Evolutionary conservation across 2,888 invertebrate genomes (phyloP).

Genomic region (Hypolimnas misippus): DNA sequence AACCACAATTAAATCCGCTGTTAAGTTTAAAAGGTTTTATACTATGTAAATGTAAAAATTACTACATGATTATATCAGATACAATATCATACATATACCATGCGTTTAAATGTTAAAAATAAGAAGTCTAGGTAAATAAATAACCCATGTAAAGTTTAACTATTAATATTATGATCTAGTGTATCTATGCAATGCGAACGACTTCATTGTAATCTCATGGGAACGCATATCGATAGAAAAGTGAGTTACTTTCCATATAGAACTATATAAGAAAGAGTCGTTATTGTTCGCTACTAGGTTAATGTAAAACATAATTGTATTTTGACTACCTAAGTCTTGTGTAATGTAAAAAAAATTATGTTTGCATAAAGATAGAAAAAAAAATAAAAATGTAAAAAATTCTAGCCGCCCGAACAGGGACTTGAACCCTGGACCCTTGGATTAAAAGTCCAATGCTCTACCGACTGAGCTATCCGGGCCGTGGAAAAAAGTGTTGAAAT

Average conservation of each 20-base stretch:
- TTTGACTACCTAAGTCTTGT: not conserved
- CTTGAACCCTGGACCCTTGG: conserved; percentile 92
- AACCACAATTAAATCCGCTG: too few relatives aligned
- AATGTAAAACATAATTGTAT: not conserved
- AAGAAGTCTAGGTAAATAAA: too few relatives aligned
- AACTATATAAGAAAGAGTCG: conserved; percentile 26
- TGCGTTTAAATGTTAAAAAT: too few relatives aligned
- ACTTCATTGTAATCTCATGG: conserved; percentile 21
- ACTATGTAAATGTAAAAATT: too few relatives aligned
- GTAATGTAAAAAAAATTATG: too few relatives aligned
- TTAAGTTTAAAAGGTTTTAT: too few relatives aligned
- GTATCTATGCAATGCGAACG: not conserved
- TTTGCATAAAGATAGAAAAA: too few relatives aligned
- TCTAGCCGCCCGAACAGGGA: conserved; percentile 86
- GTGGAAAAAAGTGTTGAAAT: conserved; percentile 37
- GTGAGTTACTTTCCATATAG: conserved; percentile 39
- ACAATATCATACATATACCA: too few relatives aligned
- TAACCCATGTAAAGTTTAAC: too few relatives aligned
- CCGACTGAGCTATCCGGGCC: conserved; percentile 85
- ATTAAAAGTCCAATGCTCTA: conserved; percentile 87
- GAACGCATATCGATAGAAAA: conserved; percentile 35
- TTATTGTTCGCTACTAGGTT: conserved; percentile 24
- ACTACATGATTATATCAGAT: too few relatives aligned
- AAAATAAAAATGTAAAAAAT: not conserved
- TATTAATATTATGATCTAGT: too few relatives aligned